Evolutionary conservation across 2,797 vertebrate genomes (phyloP), one percentile per base, ranked within the genome.

Genomic region (Thamnophis elegans): DNA sequence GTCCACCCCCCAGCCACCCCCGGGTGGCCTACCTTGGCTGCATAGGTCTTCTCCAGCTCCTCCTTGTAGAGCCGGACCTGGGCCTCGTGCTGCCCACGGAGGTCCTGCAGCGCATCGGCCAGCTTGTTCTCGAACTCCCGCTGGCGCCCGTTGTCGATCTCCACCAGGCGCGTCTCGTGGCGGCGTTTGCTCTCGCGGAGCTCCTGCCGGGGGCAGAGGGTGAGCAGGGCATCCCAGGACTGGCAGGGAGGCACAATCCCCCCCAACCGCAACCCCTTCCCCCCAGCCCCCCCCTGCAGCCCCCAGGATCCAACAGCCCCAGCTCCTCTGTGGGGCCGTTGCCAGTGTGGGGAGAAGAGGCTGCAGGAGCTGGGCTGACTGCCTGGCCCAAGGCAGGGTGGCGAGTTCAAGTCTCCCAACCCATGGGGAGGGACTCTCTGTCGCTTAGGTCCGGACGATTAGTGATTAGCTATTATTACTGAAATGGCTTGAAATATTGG

Each of bases 1-100:
- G 11, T 86, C n/a, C n/a, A n/a, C n/a, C n/a, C n/a, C n/a, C n/a
- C n/a, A n/a, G n/a, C 14, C 12, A 16, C 2, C 2, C 51, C 16
- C 20, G 9, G 25, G 36, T 0, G 1, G 1, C 51, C 89, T 93
- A 99, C 99, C 98, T 99, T 99, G 0, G 98, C 97, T 18, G 97
- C 98, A 25, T 98, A 99, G 88, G 99, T 99, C 97, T 98, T 99
- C 97, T 99, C 98, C n/a, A 99, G 96, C 89, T 99, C 99, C 0
- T 98, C 98, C 97, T 98, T 99, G 98, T 99, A 99, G 14, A 98
- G 96, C 18, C 90, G 95, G 92, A 99, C 97, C 98, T 99, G 99
- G 11, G 98, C 98, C 90, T 99, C 99, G 0, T 99, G 99, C 94
- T 99, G 99, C 12, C 94, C 89, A 10, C 99, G 96, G 87, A 99